These are phyloP conservation scores for Prionace glauca DNA, from an alignment of 2,797 vertebrate genomes.

Conservation along the genomic window DNA sequence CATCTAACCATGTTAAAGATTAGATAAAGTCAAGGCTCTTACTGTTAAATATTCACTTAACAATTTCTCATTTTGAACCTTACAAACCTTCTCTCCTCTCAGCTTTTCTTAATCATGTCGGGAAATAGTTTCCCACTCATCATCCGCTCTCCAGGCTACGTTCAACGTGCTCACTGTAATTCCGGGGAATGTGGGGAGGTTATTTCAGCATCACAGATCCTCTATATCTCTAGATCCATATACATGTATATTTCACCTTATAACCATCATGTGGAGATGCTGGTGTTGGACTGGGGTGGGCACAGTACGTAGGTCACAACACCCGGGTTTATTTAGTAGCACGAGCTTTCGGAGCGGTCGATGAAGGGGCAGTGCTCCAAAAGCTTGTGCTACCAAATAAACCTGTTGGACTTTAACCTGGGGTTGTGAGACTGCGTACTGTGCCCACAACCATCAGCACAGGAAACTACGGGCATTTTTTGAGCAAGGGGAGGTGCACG, in stretches of 20 bases:
- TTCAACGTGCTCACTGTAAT: neutral
- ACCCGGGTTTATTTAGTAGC: too few relatives aligned
- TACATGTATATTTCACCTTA: neutral
- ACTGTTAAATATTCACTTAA: neutral
- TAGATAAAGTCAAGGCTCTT: neutral
- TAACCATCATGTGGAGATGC: neutral
- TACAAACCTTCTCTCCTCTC: neutral
- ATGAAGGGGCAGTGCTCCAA: too few relatives aligned
- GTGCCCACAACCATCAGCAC: too few relatives aligned
- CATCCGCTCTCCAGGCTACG: neutral
- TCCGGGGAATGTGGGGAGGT: neutral
- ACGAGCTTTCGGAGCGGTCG: too few relatives aligned
- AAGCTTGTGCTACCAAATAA: too few relatives aligned
- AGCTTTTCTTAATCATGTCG: neutral
- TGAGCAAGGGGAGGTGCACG: neutral
- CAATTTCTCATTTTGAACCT: neutral
- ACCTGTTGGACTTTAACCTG: too few relatives aligned
- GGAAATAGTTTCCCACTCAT: neutral
- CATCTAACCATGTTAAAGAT: neutral
- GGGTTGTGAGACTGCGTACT: too few relatives aligned
- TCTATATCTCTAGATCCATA: neutral
- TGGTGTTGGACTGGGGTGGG: too few relatives aligned
- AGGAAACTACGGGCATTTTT: neutral
- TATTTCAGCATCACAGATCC: neutral
- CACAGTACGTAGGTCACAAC: too few relatives aligned